Base-by-base conservation (phyloP, 2,113 vertebrate species). In the Pachycephala philippinensis region DNA sequence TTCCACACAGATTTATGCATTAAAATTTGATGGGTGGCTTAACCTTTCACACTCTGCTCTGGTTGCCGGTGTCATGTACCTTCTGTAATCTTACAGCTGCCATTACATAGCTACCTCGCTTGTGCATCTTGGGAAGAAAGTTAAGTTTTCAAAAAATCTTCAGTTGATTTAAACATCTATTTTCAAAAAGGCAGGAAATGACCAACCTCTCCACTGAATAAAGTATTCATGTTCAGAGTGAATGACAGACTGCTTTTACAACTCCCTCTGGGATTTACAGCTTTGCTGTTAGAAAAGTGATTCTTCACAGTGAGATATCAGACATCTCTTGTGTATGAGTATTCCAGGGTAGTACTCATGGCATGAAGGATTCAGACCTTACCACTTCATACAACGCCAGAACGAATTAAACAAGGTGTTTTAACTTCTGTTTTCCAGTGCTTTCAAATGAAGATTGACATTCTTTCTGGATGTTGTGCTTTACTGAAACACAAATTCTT, bases 51-150 rank as follows among this genome's bases (percentile, higher is more conserved):
- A 56, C 20, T 37, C 23, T 86, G n/a, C 17, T 68, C n/a, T 79
- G 15, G 7, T 59, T 82, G n/a, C 10, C 0, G 0, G 7, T 52
- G 33, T 47, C 0, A 0, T 44, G 24, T 50, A 59, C 27, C 13
- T 54, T 66, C n/a, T 79, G 57, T 61, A 82, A 30, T 60, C 37
- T 75, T 64, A 50, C 20, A 64, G 6, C 27, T 49, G 37, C 30
- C 12, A 49, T 56, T 85, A 23, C 10, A 31, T 1, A 40, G 27
- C 42, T 44, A 26, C 70, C 26, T 78, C 42, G 42, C 15, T 57
- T 45, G 19, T 30, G 33, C 30, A 68, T 39, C 57, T 54, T n/a
- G 39, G 14, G 30, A 45, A 70, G 31, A 82, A 89, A 75, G 9
- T 16, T 15, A 28, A 33, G 15, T 87, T 91, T 76, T 26, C 2